These are phyloP conservation scores for Contarinia nasturtii DNA, from an alignment of 1,140 invertebrate genomes.

Conservation along the genomic window DNA sequence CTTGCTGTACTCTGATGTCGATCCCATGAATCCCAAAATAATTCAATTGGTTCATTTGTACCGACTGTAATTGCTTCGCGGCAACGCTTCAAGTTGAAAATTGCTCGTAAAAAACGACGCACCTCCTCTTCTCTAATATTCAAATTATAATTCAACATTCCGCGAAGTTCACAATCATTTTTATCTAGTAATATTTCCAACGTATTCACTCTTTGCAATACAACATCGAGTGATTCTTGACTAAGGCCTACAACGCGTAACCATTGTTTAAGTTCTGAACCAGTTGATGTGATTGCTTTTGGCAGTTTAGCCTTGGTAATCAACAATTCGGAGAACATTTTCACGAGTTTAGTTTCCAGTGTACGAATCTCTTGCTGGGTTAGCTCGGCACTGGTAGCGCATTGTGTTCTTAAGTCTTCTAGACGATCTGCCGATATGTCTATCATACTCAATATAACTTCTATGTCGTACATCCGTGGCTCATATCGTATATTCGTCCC, in stretches of 20 bases:
- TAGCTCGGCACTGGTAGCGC: conserved; percentile 74
- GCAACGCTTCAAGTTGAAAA: conserved; percentile 54
- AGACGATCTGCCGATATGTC: conserved; percentile 82
- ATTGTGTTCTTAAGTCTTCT: conserved; percentile 78
- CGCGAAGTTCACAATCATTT: conserved; percentile 60
- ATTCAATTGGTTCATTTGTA: conserved; percentile 27
- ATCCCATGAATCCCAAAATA: conserved; percentile 93
- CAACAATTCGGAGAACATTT: conserved; percentile 78
- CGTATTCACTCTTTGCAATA: conserved; percentile 39
- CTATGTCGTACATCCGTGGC: conserved; percentile 10
- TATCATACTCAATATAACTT: conserved; percentile 78
- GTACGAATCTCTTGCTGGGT: conserved; percentile 90
- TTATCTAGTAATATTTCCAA: conserved; percentile 66
- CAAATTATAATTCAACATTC: conserved; percentile 41
- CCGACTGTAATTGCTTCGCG: conserved; percentile 6
- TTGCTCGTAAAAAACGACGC: conserved; percentile 54
- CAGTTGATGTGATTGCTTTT: conserved; percentile 38
- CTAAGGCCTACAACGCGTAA: conserved; percentile 54
- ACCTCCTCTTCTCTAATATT: conserved; percentile 57
- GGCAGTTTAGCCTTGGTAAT: conserved; percentile 60
- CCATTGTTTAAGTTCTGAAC: conserved; percentile 61
- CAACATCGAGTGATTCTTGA: conserved; percentile 23
- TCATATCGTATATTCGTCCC: not conserved
- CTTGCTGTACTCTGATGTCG: conserved; percentile 24
- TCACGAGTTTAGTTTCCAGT: conserved; percentile 85